Conservation (phyloP, 2,113 vertebrate genomes). For the Amia ocellicauda region DNA sequence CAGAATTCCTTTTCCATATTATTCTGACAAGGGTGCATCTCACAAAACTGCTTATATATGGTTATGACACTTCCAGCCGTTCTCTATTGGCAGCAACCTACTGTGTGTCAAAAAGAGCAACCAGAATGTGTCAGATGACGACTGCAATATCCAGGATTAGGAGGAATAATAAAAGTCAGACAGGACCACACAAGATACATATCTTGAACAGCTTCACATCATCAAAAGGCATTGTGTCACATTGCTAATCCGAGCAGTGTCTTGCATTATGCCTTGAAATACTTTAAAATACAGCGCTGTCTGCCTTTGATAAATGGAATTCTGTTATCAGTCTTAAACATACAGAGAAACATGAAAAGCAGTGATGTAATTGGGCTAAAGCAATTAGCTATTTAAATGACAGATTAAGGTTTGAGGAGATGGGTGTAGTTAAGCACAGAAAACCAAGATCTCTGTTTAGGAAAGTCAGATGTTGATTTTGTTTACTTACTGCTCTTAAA, state of each 20-base stretch:
- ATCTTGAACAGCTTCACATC: background rate
- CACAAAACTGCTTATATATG: background rate
- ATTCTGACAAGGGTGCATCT: too few relatives aligned
- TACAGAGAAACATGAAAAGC: background rate
- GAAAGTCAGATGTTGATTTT: too few relatives aligned
- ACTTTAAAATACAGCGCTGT: background rate
- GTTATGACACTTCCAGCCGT: background rate
- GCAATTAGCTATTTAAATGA: background rate
- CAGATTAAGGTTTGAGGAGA: background rate
- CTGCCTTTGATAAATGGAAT: background rate
- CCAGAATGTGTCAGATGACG: background rate
- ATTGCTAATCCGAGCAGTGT: background rate
- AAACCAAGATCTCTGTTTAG: too few relatives aligned
- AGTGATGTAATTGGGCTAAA: constrained; percentile 1
- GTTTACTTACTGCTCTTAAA: too few relatives aligned
- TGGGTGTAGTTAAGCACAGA: too few relatives aligned
- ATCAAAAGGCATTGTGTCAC: background rate
- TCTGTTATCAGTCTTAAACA: background rate
- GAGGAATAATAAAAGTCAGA: background rate
- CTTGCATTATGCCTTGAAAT: background rate
- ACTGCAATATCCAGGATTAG: background rate
- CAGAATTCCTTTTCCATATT: too few relatives aligned
- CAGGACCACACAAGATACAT: constrained; percentile 4
- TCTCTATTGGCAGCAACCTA: background rate
- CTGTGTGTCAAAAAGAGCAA: background rate